Conservation (phyloP, 2,113 vertebrate species). For the Ailuropoda melanoleuca region DNA sequence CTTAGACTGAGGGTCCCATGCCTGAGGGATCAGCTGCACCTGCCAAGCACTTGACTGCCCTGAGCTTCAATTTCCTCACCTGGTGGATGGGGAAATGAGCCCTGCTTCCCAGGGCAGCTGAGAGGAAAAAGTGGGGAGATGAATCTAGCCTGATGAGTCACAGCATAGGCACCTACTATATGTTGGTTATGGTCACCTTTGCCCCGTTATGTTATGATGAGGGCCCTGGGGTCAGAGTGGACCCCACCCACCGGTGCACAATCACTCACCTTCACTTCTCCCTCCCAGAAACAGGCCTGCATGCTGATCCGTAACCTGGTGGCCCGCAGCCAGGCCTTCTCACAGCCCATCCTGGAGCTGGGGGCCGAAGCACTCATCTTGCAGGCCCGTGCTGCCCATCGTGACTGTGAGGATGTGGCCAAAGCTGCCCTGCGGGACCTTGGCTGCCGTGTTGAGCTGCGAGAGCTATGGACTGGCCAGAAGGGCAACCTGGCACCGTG, state of each 20-base stretch:
- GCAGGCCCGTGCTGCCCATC: constrained; percentile 87
- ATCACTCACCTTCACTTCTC: background rate
- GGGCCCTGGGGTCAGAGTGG: background rate
- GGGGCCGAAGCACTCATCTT: constrained; percentile 93
- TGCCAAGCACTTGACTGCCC: background rate
- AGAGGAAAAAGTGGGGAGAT: background rate
- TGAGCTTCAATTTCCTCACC: background rate
- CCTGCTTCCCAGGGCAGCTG: too few species aligned
- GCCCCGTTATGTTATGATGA: background rate
- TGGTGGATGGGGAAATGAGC: background rate
- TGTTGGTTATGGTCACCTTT: background rate
- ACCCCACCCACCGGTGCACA: background rate
- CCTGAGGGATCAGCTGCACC: background rate
- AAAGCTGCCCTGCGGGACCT: constrained; percentile 94
- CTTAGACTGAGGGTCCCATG: background rate
- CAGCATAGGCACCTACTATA: background rate
- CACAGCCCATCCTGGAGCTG: constrained; percentile 92
- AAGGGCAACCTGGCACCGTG: constrained; percentile 90
- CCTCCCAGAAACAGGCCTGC: constrained; percentile 92
- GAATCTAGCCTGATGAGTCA: background rate
- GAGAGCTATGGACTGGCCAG: constrained; percentile 96
- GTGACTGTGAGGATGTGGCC: constrained; percentile 90
- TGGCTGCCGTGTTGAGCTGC: constrained; percentile 93
- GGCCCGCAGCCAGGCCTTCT: constrained; percentile 86
- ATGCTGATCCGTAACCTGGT: constrained; percentile 97